Evolutionary conservation across 2,113 vertebrate genomes (phyloP), one percentile per base, ranked within the genome.

Genomic region (Mixornis gularis): DNA sequence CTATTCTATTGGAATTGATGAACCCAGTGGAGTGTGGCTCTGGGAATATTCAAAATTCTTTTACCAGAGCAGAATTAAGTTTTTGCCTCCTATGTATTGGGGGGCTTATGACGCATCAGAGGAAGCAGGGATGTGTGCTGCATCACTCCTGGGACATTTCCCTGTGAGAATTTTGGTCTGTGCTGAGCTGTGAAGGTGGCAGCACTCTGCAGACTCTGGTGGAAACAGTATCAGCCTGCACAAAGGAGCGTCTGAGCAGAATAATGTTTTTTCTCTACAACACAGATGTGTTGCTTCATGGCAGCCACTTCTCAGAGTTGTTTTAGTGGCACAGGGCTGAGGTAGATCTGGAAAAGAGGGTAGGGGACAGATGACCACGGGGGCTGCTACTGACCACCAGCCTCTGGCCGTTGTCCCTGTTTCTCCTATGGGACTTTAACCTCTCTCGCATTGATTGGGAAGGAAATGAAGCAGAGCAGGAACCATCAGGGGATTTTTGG

Each of bases 391-490:
- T 26, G 29, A 53, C 30, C 7, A 9, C 8, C 4, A 7, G 14
- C 7, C 46, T 63, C 15, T 64, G 46, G 13, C 12, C 2, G 1
- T 16, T 6, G 8, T 17, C 19, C 6, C 3, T 40, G 0, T 22
- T 82, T 58, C 15, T 90, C 9, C 32, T 41, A 5, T 40, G 29
- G 34, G 52, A n/a, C 25, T 41, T 85, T 5, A 68, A 36, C 7
- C 2, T 34, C 36, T 43, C 29, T 44, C 32, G 27, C 6, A 21
- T 11, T 1, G 1, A 0, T 7, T 87, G 24, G 3, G 27, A n/a
- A 21, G 25, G 7, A 89, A 78, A 49, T 17, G 9, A 7, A 17
- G 27, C 10, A n/a, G 12, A 10, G 2, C 9, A 58, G 0, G 4
- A 78, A n/a, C 2, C 5, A 3, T 6, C 0, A 2, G 3, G 38